These are phyloP conservation scores for Sisyra nigra DNA, from an alignment of 2,888 invertebrate species.

Conservation along the genomic window DNA sequence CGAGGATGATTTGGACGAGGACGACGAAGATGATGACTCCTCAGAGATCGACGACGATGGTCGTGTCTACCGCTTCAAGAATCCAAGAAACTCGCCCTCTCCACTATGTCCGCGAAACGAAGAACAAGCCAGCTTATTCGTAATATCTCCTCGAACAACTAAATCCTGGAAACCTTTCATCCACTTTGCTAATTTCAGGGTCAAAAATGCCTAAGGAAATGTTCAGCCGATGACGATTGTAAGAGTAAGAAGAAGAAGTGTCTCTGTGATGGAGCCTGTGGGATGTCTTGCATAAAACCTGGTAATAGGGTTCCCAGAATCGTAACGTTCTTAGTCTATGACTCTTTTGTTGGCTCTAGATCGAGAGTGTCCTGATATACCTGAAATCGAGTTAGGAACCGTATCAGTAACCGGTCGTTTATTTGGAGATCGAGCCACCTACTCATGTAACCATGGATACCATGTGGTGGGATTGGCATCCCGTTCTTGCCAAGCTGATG, in stretches of 20 bases:
- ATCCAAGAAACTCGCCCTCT: conserved; percentile 76
- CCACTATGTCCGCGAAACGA: conserved; percentile 74
- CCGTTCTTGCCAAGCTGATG: conserved; percentile 82
- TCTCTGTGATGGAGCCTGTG: conserved; percentile 91
- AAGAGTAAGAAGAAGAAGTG: conserved; percentile 94
- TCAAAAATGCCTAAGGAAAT: conserved; percentile 81
- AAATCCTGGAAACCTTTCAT: conserved; percentile 1
- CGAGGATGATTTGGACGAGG: conserved; percentile 29
- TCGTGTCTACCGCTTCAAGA: conserved; percentile 53
- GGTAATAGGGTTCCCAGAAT: conserved; percentile 37
- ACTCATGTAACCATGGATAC: conserved; percentile 77
- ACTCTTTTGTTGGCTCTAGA: conserved; percentile 30
- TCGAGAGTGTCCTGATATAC: conserved; percentile 70
- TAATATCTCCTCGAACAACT: conserved; percentile 19
- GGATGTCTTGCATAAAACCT: conserved; percentile 95
- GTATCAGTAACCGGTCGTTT: conserved; percentile 60
- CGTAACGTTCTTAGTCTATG: background rate
- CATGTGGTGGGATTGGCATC: conserved; percentile 76
- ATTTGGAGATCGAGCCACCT: conserved; percentile 70
- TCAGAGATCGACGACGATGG: conserved; percentile 62
- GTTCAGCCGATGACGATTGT: conserved; percentile 88
- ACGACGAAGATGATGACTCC: conserved; percentile 34
- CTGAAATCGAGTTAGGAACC: conserved; percentile 60
- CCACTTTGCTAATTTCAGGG: conserved; percentile 35
- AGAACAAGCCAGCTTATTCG: conserved; percentile 63